These are phyloP conservation scores for Napeogenes sylphis DNA, from an alignment of 2,888 invertebrate genomes.

Conservation along the genomic window DNA sequence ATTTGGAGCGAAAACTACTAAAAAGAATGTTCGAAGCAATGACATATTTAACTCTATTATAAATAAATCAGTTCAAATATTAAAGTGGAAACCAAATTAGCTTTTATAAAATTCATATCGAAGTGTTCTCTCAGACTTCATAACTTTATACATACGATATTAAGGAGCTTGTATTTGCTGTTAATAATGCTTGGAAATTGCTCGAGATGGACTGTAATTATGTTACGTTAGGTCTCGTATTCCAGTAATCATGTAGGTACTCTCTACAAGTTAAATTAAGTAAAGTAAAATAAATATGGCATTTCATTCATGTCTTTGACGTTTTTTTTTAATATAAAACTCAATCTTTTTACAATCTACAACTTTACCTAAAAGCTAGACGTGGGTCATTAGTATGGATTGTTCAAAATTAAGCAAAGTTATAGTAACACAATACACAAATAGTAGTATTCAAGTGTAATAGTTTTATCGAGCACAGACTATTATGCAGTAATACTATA, in stretches of 20 bases:
- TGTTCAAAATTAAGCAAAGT: neutral
- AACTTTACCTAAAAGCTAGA: too few relatives aligned
- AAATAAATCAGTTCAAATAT: too few relatives aligned
- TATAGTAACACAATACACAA: too few relatives aligned
- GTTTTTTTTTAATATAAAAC: neutral
- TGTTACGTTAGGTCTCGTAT: neutral
- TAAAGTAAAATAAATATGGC: neutral
- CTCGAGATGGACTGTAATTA: slow-evolving; percentile 1
- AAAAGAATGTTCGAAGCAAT: too few relatives aligned
- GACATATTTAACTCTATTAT: too few relatives aligned
- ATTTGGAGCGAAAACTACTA: too few relatives aligned
- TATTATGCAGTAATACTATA: neutral
- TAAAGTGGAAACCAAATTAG: too few relatives aligned
- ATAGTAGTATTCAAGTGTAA: neutral
- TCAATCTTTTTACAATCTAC: neutral
- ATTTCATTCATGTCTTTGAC: neutral
- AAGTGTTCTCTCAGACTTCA: too few relatives aligned
- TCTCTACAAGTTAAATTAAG: neutral
- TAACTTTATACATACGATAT: neutral
- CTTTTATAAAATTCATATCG: too few relatives aligned
- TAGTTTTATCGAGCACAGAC: neutral
- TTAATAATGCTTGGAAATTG: neutral
- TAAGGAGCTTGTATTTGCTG: neutral
- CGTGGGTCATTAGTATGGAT: neutral
- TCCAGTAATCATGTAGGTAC: neutral